phyloP scores from a whole-genome alignment of 2,888 invertebrate genomes.

The Melanostoma scalare region DNA sequence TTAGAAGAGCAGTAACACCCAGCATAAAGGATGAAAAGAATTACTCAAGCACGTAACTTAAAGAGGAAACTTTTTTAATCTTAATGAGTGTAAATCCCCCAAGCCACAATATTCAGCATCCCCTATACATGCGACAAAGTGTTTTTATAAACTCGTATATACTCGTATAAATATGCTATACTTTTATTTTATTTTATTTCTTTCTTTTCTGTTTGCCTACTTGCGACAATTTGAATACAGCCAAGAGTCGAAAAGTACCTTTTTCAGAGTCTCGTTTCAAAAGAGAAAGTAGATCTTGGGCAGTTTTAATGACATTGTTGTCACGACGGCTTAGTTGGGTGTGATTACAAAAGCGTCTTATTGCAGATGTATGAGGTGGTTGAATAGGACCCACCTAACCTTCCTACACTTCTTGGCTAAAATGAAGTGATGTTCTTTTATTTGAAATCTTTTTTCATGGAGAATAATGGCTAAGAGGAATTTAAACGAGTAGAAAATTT shows the following conservation, averaged over 20 bases:
- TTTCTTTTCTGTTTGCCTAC: conserved; percentile 1
- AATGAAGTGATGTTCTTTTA: conserved; percentile 42
- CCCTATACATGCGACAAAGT: too few relatives aligned
- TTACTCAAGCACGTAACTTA: too few relatives aligned
- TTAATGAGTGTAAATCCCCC: too few relatives aligned
- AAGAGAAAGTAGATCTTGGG: conserved; percentile 37
- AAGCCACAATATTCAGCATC: too few relatives aligned
- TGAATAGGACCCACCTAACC: conserved; percentile 9
- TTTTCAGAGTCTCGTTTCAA: conserved; percentile 18
- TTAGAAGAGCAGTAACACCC: too few relatives aligned
- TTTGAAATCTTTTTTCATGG: conserved; percentile 14
- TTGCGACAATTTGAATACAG: conserved; percentile 39
- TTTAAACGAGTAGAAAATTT: conserved; percentile 13
- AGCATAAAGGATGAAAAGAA: too few relatives aligned
- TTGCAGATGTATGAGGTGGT: conserved; percentile 31
- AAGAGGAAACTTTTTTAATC: too few relatives aligned
- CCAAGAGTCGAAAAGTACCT: conserved; percentile 32
- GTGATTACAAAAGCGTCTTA: conserved; percentile 41
- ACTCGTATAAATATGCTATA: too few relatives aligned
- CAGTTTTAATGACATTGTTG: conserved; percentile 33
- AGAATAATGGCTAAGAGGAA: conserved; percentile 12
- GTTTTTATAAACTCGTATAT: too few relatives aligned
- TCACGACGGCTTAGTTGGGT: conserved; percentile 45
- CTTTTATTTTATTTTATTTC: not conserved
- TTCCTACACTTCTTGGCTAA: conserved; percentile 15